Evolutionary conservation across 2,888 invertebrate species (phyloP), one percentile per base, ranked within the genome.

Genomic region (Ceramica pisi): DNA sequence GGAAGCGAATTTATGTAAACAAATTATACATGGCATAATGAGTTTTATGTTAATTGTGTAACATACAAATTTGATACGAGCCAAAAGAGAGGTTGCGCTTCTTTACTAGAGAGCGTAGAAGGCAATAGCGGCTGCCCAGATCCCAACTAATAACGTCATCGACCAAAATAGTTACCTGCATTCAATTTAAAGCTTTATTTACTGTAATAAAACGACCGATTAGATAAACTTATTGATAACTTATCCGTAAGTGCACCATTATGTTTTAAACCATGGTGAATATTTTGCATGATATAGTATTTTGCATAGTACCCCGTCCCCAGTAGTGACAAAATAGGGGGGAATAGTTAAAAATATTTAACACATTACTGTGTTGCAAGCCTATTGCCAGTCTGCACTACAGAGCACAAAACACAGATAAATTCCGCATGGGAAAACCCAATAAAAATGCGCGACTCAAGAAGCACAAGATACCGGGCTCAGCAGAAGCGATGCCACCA

Each of bases 211-310:
- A 59, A 51, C n/a, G 38, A 31, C 23, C 21, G 81, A 81, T 75
- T 67, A 78, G 78, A 81, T 78, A 81, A 80, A 66, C 16, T 31
- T 60, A 26, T 44, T 46, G 81, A 70, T 80, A 63, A 38, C 46
- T 41, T 69, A 78, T 78, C 80, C 48, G 14, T 16, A 35, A 35
- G 35, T n/a, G 44, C 31, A 67, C 66, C 63, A 38, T 60, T 51
- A 48, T 35, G 44, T n/a, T 55, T 41, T 57, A 60, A 48, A 44
- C 41, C 21, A 55, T 71, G 48, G 6, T 35, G 10, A 21, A 23
- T 31, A 31, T 64, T n/a, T 23, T 63, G 12, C 1, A 26, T 66
- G 35, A 35, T 35, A 35, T 9, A 35, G 35, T 35, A 35, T 6
- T 6, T 7, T 19, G 44, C 44, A 19, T n/a, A n/a, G n/a, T n/a